Percentiles rank a stretch among this genome's conserved stretches.
phyloP scores from a whole-genome alignment of 2,888 invertebrate genomes.

The Digitonthophagus gazella region DNA sequence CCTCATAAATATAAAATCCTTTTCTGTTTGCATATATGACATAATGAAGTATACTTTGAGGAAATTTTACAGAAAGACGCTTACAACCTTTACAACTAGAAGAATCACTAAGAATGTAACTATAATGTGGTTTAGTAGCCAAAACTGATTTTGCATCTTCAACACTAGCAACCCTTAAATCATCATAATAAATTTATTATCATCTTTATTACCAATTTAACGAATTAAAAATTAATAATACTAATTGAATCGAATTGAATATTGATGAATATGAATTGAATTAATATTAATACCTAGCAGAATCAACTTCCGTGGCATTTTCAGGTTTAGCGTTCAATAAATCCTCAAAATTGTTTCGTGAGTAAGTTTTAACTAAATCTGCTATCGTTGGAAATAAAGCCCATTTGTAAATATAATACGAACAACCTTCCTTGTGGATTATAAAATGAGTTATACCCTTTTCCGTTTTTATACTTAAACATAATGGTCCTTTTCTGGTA shows the following conservation, averaged over 20 bases:
- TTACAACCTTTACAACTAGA: neutral
- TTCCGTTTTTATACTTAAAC: neutral
- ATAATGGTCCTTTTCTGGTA: neutral
- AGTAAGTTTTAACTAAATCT: neutral
- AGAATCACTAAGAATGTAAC: neutral
- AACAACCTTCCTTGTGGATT: neutral
- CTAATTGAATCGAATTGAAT: no score
- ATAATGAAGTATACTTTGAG: neutral
- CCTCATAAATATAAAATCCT: neutral
- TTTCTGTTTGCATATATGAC: neutral
- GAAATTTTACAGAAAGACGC: neutral
- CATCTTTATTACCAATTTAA: no score
- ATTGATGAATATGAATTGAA: no score
- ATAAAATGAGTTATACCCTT: neutral
- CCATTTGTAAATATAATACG: neutral
- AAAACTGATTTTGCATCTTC: neutral
- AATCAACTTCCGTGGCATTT: neutral
- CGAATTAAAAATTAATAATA: no score
- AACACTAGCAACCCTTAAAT: neutral
- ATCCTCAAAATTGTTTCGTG: neutral
- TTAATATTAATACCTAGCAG: neutral
- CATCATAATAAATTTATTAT: neutral
- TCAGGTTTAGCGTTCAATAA: neutral
- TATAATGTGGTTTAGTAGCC: neutral
- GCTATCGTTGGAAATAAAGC: neutral